Evolutionary conservation across 2,797 vertebrate species (phyloP).

Genomic region (Rhinogobio ventralis): DNA sequence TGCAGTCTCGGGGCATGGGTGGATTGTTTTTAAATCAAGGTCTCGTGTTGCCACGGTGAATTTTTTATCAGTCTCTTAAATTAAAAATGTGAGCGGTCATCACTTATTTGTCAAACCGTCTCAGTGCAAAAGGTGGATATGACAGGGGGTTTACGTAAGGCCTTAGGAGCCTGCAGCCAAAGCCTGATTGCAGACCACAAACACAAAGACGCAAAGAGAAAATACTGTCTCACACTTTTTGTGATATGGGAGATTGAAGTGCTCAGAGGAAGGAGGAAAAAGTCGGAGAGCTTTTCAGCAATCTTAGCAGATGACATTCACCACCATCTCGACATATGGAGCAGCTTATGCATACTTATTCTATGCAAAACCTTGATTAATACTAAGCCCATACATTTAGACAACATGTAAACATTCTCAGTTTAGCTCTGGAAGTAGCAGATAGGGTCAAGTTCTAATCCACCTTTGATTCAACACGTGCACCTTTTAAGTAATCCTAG

Average conservation of each 20-base stretch:
- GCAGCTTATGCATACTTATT: conserved; percentile 71
- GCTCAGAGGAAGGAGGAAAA: conserved; percentile 1
- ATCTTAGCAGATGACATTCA: conserved; percentile 52
- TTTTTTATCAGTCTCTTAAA: conserved; percentile 81
- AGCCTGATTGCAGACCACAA: conserved; percentile 41
- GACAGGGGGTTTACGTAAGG: conserved; percentile 76
- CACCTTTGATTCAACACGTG: conserved; percentile 67
- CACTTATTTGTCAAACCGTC: conserved; percentile 82
- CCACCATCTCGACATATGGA: conserved; percentile 72
- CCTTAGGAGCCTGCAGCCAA: conserved; percentile 62
- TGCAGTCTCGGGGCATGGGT: not conserved
- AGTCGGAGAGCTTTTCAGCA: conserved; percentile 15
- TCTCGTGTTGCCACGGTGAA: conserved; percentile 73
- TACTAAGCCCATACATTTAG: conserved; percentile 61
- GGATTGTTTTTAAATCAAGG: conserved; percentile 72
- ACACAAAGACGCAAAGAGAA: conserved; percentile 36
- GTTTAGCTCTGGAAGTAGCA: conserved; percentile 68
- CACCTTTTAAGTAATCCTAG: conserved; percentile 10
- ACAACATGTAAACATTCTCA: conserved; percentile 69
- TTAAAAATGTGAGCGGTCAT: conserved; percentile 84
- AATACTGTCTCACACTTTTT: conserved; percentile 68
- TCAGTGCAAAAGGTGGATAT: conserved; percentile 73
- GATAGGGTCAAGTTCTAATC: conserved; percentile 73
- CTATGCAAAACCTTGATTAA: conserved; percentile 65
- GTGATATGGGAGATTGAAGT: conserved; percentile 18